phyloP scores from a whole-genome alignment of 2,113 vertebrate species.

The Pycnonotus jocosus region DNA sequence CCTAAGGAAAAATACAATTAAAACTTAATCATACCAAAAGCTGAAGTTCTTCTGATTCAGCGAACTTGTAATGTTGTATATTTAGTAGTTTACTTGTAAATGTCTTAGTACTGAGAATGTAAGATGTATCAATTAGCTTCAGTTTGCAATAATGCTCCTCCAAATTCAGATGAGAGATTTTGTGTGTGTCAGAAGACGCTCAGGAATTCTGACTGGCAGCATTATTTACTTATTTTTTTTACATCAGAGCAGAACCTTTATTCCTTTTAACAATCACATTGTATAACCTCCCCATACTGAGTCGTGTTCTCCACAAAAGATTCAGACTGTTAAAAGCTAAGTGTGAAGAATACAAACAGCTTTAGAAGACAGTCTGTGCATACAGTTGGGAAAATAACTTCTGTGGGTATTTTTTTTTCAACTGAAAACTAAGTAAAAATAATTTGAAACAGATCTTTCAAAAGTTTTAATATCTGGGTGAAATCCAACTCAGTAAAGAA shows the following conservation, averaged over 20 bases:
- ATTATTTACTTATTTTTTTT: conserved; percentile 37
- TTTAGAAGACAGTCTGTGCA: neutral
- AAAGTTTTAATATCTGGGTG: neutral
- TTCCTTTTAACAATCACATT: neutral
- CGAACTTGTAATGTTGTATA: conserved; percentile 72
- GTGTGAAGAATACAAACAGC: neutral
- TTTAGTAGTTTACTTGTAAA: conserved; percentile 75
- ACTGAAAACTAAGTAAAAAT: neutral
- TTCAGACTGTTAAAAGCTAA: conserved; percentile 24
- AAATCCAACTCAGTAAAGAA: neutral
- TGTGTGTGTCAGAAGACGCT: neutral
- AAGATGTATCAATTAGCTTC: conserved; percentile 43
- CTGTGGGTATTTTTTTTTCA: neutral
- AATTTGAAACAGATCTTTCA: neutral
- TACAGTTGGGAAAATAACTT: neutral
- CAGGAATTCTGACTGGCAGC: neutral
- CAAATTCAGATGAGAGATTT: neutral
- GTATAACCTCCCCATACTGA: neutral
- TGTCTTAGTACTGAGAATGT: conserved; percentile 37
- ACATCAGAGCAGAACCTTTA: neutral
- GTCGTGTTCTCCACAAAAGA: neutral
- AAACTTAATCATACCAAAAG: conserved; percentile 81
- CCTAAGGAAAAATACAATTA: conserved; percentile 81
- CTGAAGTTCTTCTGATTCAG: conserved; percentile 77
- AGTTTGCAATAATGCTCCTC: neutral